These are phyloP conservation scores for Sisyra terminalis DNA, from an alignment of 2,888 invertebrate species.

Conservation along the genomic window DNA sequence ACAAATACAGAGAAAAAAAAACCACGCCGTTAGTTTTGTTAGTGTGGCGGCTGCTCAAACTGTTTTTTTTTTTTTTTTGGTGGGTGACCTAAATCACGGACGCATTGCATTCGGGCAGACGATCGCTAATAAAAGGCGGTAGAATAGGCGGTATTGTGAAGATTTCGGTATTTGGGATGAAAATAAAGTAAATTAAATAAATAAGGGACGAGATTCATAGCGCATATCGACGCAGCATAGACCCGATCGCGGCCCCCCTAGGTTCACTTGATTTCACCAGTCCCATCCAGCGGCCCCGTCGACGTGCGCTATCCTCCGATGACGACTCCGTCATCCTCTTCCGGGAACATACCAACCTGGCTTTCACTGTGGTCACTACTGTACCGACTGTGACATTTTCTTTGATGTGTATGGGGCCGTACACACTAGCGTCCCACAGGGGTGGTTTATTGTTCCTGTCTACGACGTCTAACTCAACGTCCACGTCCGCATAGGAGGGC, in stretches of 20 bases:
- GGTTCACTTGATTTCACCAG: constrained; percentile 11
- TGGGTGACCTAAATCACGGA: constrained; percentile 6
- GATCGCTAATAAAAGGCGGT: not conserved
- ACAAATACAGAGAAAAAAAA: constrained; percentile 43
- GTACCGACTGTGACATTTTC: constrained; percentile 99
- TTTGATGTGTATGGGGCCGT: constrained; percentile 95
- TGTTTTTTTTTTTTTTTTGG: too few species aligned
- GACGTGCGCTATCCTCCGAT: constrained; percentile 8
- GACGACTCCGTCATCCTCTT: constrained; percentile 10
- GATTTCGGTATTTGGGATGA: too few species aligned
- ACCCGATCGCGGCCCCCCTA: constrained; percentile 24
- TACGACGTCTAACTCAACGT: constrained; percentile 96
- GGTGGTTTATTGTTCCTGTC: constrained; percentile 97
- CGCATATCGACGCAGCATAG: constrained; percentile 2
- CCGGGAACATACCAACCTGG: constrained; percentile 77
- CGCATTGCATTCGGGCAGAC: constrained; percentile 8
- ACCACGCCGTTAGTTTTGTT: constrained; percentile 50
- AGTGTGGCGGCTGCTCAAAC: constrained; percentile 22
- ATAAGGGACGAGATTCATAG: too few species aligned
- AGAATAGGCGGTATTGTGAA: not conserved
- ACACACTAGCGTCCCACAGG: constrained; percentile 87
- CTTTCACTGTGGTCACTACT: constrained; percentile 95
- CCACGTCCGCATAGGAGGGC: constrained; percentile 87
- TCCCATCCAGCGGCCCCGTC: not conserved
- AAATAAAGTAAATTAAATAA: too few species aligned